Conservation (phyloP, 2,113 vertebrate genomes). For the Cyrtonyx montezumae region DNA sequence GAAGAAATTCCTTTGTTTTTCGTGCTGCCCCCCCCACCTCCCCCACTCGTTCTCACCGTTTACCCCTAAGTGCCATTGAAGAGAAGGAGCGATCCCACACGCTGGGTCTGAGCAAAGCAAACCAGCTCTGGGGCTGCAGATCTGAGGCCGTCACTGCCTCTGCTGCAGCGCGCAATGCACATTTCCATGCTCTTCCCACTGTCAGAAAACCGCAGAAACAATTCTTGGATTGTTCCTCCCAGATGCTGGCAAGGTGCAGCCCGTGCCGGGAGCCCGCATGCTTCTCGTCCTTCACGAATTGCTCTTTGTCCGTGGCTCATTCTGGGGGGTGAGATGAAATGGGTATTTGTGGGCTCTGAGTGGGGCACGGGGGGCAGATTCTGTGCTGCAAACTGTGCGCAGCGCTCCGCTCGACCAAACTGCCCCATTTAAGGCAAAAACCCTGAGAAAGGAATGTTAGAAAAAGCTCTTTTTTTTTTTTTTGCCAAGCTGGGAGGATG, state of each 20-base stretch:
- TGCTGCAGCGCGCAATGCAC: neutral
- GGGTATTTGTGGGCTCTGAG: neutral
- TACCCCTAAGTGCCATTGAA: neutral
- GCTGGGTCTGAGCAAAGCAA: fast-evolving
- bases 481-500: neutral
- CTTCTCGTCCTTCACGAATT: neutral
- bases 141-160: neutral
- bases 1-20: neutral
- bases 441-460: neutral
- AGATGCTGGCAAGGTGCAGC: neutral
- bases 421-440: fast-evolving
- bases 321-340: neutral
- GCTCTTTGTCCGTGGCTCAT: neutral
- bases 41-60: neutral
- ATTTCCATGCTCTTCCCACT: neutral
- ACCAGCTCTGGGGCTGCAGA: neutral
- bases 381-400: neutral
- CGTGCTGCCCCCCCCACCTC: no score
- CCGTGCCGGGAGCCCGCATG: neutral
- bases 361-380: neutral
- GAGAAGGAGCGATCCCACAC: neutral
- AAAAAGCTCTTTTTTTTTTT: neutral
- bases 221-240: neutral
- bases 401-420: neutral
- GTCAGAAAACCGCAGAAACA: neutral